Evolutionary conservation across 2,113 vertebrate genomes (phyloP), one percentile per base, ranked within the genome.

Genomic region (Sylvietta virens): DNA sequence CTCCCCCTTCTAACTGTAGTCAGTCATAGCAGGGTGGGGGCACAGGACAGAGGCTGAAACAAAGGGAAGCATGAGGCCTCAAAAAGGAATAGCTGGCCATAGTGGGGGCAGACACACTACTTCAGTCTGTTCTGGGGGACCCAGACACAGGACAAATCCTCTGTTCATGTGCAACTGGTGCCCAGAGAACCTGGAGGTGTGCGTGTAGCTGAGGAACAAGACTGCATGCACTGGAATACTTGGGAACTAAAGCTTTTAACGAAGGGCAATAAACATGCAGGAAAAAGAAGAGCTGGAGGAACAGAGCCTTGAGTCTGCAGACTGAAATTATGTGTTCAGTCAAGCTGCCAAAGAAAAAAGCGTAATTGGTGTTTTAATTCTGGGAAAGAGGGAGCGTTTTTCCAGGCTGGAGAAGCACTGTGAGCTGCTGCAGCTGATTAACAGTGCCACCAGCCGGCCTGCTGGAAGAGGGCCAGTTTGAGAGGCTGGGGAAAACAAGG

Each of bases 371-470:
- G 42, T 56, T 93, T 82, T 67, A 93, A 86, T 92, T 88, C 53
- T 78, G 80, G 69, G 72, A 60, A 83, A 78, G 27, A 74, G 21
- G 39, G 48, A 74, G 48, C 2, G 0, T 95, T 96, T 95, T 92
- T 83, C 93, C 90, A 83, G 65, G 28, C 60, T 83, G 61, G 56
- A 93, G 64, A 78, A 84, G 82, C 72, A 81, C 11, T 16, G 4
- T 33, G 85, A 15, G 48, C 67, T 62, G 81, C 57, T 93, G 88
- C 79, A 45, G 95, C 80, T 93, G 93, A 88, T 86, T 44, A 94
- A 96, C 85, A 95, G 82, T 93, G 95, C 96, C 96, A 88, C 90
- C 95, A 96, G 93, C 92, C 21, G 95, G 94, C 72, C 64, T 1
- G 28, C 82, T 94, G 92, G 92, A 94, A 92, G 51, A 81, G 35